Conservation (phyloP, 2,888 invertebrate species). For the Cotesia congregata region DNA sequence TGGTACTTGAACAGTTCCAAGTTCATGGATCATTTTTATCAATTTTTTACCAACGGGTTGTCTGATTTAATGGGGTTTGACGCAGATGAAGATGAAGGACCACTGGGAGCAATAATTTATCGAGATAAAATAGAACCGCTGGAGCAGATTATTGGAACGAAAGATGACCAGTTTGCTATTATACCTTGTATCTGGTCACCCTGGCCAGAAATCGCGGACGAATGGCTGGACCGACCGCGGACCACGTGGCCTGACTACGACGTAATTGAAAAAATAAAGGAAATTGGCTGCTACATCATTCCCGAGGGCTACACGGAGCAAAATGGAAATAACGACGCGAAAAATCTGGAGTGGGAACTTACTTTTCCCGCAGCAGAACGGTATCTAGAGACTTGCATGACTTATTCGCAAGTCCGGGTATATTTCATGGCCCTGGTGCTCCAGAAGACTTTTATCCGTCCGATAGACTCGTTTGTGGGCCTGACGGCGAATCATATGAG, state of each 20-base stretch:
- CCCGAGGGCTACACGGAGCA: constrained; percentile 77
- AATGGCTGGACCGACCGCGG: constrained; percentile 77
- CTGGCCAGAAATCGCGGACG: constrained; percentile 82
- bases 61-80: constrained; percentile 75
- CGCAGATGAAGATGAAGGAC: constrained; percentile 51
- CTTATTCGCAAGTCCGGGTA: constrained; percentile 80
- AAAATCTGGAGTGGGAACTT: constrained; percentile 83
- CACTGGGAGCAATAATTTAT: constrained; percentile 79
- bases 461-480: constrained; percentile 76
- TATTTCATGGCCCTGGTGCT: constrained; percentile 79
- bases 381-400: constrained; percentile 80
- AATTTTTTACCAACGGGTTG: constrained; percentile 76
- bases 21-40: constrained; percentile 80
- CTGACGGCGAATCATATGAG: constrained; percentile 81
- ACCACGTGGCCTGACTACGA: constrained; percentile 79
- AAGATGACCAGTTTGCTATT: constrained; percentile 75
- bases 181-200: constrained; percentile 79
- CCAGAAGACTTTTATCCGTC: constrained; percentile 82
- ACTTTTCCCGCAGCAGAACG: constrained; percentile 84
- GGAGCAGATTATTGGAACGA: constrained; percentile 56
- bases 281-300: constrained; percentile 79
- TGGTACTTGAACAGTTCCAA: constrained; percentile 74
- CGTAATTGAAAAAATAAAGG: constrained; percentile 78
- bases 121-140: constrained; percentile 72
- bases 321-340: constrained; percentile 72